Base-by-base conservation (phyloP, 2,113 vertebrate species). In the Tetrao urogallus region DNA sequence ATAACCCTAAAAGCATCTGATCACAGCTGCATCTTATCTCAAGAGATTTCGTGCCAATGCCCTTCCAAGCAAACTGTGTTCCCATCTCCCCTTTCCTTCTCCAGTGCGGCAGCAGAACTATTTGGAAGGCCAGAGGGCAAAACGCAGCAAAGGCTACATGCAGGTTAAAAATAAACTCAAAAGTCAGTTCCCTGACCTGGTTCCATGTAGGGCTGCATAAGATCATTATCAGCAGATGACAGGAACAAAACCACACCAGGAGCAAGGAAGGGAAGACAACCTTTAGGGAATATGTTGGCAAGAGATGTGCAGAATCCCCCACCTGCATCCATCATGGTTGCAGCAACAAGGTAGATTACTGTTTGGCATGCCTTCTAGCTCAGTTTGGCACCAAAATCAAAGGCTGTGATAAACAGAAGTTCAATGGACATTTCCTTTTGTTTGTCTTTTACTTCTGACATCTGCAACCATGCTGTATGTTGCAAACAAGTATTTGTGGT, bases 141-240 rank as follows among this genome's bases (percentile, higher is more conserved):
- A 93, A 86, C 4, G 50, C 56, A 80, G 36, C 27, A 54, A 77
- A 66, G 30, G 34, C 67, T 90, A 65, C 50, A 70, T 4, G 8
- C 36, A 38, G 22, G 40, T 85, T 95, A 85, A 91, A 93, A 88
- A 88, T 72, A 93, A 94, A 89, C 70, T 40, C 24, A 12, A 73
- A 78, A 40, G 25, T 36, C n/a, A 82, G 47, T 38, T 2, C 43
- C 17, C 30, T 65, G 79, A 69, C 21, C 54, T 28, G 21, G 34
- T 14, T 22, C 25, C 34, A 25, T 84, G 21, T 40, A 86, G 28
- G 13, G 17, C 34, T 71, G 54, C 63, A 79, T 11, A 82, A 87
- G 75, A 78, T 57, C 4, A 56, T 70, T 61, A 71, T 70, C 11
- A 58, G 38, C 47, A 72, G 3, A 15, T 27, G 67, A 40, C 25